Percentiles rank a stretch among this genome's conserved stretches.
phyloP scores from a whole-genome alignment of 2,113 vertebrate species.

The Pristiophorus japonicus region DNA sequence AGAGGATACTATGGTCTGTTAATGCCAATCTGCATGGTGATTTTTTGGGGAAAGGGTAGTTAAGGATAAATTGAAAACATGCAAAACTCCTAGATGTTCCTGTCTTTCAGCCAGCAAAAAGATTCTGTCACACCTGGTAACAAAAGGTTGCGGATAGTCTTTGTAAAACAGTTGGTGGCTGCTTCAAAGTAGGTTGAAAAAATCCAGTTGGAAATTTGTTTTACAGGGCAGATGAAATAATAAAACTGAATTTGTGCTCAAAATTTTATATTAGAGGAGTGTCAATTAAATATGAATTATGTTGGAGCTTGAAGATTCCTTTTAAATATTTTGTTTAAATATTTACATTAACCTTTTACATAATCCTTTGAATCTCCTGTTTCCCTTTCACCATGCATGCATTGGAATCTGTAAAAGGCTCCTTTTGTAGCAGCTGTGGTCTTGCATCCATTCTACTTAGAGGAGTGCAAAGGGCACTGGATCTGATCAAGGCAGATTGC shows the following conservation, averaged over 20 bases:
- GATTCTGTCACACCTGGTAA: background rate
- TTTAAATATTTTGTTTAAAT: background rate
- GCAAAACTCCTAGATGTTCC: background rate
- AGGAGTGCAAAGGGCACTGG: background rate
- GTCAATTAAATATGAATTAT: background rate
- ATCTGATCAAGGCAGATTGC: background rate
- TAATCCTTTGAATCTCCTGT: slow-evolving; percentile 4
- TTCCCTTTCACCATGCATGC: background rate
- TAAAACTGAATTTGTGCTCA: background rate
- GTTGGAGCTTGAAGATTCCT: background rate
- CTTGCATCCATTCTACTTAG: background rate
- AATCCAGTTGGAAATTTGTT: background rate
- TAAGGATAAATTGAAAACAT: background rate
- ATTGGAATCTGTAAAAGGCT: background rate
- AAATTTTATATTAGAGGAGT: background rate
- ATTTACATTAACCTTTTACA: background rate
- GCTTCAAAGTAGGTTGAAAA: background rate
- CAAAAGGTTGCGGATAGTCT: background rate
- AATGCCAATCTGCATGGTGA: background rate
- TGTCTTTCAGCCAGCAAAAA: background rate
- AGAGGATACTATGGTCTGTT: background rate
- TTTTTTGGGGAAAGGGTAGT: background rate
- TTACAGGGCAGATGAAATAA: background rate
- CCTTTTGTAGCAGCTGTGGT: background rate
- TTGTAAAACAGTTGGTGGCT: background rate